A percentile compares a stretch with the other conserved stretches of the same genome.
Evolutionary conservation across 2,797 vertebrate species (phyloP).

Genomic region (Philypnodon macrostomus): DNA sequence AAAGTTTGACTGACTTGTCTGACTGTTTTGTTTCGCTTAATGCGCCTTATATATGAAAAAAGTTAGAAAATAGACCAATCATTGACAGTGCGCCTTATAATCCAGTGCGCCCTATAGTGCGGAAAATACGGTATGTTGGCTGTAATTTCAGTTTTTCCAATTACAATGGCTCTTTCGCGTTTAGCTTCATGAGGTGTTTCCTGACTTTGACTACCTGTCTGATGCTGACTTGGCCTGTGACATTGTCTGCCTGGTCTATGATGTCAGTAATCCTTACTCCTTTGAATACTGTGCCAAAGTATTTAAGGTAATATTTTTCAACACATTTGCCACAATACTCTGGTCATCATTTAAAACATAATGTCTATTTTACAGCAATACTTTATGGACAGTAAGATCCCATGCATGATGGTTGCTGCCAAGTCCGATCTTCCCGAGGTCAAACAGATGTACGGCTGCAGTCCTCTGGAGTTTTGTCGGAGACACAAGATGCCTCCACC

Average conservation of each 20-base stretch:
- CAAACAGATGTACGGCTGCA: conserved; percentile 85
- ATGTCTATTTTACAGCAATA: conserved; percentile 81
- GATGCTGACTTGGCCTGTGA: conserved; percentile 88
- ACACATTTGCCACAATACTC: not conserved
- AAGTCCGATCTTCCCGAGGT: conserved; percentile 93
- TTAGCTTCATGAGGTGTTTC: conserved; percentile 88
- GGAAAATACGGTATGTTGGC: too few relatives aligned
- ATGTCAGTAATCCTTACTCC: conserved; percentile 90
- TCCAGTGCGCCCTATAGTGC: too few relatives aligned
- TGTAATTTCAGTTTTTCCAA: too few relatives aligned
- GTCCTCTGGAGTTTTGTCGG: conserved; percentile 91
- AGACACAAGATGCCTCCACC: conserved; percentile 96
- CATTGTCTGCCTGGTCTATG: conserved; percentile 91
- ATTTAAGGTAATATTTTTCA: conserved; percentile 83
- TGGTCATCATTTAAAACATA: not conserved
- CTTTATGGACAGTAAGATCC: conserved; percentile 92
- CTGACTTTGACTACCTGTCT: conserved; percentile 87
- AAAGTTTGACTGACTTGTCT: too few relatives aligned
- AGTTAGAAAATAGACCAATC: too few relatives aligned
- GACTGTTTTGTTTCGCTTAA: too few relatives aligned
- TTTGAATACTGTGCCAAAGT: conserved; percentile 93
- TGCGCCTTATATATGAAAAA: too few relatives aligned
- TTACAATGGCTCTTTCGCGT: conserved; percentile 3
- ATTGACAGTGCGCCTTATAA: too few relatives aligned
- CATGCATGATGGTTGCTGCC: conserved; percentile 89